phyloP scores from a whole-genome alignment of 2,888 invertebrate species.

The Polydesmus complanatus region DNA sequence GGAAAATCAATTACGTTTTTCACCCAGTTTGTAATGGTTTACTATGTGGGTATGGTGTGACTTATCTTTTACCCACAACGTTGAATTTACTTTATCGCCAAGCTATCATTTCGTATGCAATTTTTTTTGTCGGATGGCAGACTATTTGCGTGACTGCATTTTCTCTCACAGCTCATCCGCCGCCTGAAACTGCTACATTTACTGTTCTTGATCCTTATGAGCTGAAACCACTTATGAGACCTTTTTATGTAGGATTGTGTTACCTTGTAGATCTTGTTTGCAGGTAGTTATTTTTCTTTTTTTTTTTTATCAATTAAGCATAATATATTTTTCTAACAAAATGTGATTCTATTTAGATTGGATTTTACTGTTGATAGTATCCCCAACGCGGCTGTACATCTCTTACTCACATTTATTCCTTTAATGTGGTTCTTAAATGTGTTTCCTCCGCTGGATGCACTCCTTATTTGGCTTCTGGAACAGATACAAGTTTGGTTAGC shows the following conservation, averaged over 20 bases:
- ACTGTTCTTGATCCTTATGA: slow-evolving; percentile 13
- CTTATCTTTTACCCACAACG: slow-evolving; percentile 9
- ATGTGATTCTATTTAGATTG: background rate
- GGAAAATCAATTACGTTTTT: slow-evolving; percentile 9
- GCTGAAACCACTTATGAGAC: slow-evolving; percentile 12
- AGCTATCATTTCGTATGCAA: slow-evolving; percentile 1
- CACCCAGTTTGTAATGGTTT: slow-evolving; percentile 10
- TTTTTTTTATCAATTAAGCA: background rate
- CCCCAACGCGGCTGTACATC: slow-evolving; percentile 5
- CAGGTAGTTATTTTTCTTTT: slow-evolving; percentile 9
- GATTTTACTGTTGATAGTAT: background rate
- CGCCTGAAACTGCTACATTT: slow-evolving; percentile 16
- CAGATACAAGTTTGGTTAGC: slow-evolving; percentile 13
- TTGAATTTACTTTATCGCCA: background rate
- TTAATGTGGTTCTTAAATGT: slow-evolving; percentile 16
- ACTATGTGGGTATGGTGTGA: slow-evolving; percentile 9
- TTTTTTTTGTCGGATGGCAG: slow-evolving; percentile 13
- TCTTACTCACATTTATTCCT: slow-evolving; percentile 15
- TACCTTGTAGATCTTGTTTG: slow-evolving; percentile 5
- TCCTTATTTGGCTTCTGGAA: slow-evolving; percentile 14
- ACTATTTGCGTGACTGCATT: slow-evolving; percentile 9
- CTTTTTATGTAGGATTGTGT: slow-evolving; percentile 14
- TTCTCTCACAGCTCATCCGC: slow-evolving; percentile 12
- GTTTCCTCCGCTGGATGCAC: slow-evolving; percentile 15
- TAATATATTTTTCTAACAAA: background rate